Evolutionary conservation across 2,113 vertebrate species (phyloP), one percentile per base, ranked within the genome.

Genomic region (Tachuris rubrigastra): DNA sequence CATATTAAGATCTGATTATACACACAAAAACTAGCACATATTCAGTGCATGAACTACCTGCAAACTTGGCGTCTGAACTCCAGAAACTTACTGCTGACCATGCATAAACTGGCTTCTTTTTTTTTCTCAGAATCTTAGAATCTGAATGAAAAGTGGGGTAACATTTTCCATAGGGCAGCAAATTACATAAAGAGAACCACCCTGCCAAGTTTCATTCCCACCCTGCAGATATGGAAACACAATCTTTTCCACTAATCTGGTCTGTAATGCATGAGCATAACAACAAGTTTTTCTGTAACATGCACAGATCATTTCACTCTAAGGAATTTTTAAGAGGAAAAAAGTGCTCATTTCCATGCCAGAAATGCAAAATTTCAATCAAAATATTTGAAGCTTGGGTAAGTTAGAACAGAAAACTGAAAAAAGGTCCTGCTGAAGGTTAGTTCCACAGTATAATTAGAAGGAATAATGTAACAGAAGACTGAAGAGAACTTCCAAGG

Each of bases 401-500:
- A 91, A 75, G 12, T n/a, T 44, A 65, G 73, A 81, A 87, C 2
- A n/a, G 55, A 92, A 95, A 93, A 84, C 37, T 85, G 59, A 86
- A 82, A 67, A 85, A 73, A 92, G 27, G 68, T 72, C 73, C 58
- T 79, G 31, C 37, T 73, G 37, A 73, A 87, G 58, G 74, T 82
- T 87, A 73, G 23, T 47, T 77, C 46, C 58, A 85, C 37, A 42
- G 55, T 73, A 82, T 74, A 96, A 82, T 81, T 87, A 95, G 68
- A 84, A 75, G 73, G 47, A 95, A 95, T 78, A 96, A 93, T 31
- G 52, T 65, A 85, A 55, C 49, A 37, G 85, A 93, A 95, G 41
- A 72, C 41, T 76, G 52, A 41, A 74, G 75, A 94, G 69, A 91
- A 56, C 66, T 90, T 89, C 84, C 91, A 93, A 92, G 89, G 94